Conservation (phyloP, 1,140 invertebrate species). For the Euglossa dilemma region DNA sequence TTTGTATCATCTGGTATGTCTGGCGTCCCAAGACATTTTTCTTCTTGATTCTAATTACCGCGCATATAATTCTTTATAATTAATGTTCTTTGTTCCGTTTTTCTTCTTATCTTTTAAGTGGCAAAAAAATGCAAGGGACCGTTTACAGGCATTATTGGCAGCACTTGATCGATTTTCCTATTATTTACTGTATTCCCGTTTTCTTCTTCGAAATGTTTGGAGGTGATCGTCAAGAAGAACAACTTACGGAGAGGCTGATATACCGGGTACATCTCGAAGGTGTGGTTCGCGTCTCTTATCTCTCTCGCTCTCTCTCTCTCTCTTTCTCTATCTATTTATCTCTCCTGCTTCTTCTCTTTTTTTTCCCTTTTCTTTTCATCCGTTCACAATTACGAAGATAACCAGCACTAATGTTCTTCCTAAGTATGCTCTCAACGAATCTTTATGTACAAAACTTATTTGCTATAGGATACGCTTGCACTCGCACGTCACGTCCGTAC, state of each 20-base stretch:
- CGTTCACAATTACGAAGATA: conserved; percentile 39
- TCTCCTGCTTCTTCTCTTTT: conserved; percentile 37
- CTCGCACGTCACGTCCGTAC: conserved; percentile 70
- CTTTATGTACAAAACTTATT: conserved; percentile 79
- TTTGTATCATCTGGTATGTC: conserved; percentile 82
- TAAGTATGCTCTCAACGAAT: conserved; percentile 61
- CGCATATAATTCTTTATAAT: conserved; percentile 12
- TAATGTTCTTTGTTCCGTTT: conserved; percentile 9
- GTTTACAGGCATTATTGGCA: conserved; percentile 81
- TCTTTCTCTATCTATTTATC: too few relatives aligned
- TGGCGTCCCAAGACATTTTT: conserved; percentile 73
- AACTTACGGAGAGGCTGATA: background rate
- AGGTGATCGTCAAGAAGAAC: conserved; percentile 48
- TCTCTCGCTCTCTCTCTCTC: conserved; percentile 33
- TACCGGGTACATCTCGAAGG: background rate
- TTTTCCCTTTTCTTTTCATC: conserved; percentile 23
- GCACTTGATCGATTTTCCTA: conserved; percentile 76
- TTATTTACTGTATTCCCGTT: conserved; percentile 61
- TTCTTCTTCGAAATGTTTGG: conserved; percentile 58
- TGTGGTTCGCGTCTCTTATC: background rate
- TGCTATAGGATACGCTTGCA: conserved; percentile 74
- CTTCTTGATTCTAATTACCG: conserved; percentile 1
- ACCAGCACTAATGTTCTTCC: conserved; percentile 36
- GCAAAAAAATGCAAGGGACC: conserved; percentile 72
- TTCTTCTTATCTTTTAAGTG: conserved; percentile 30